A percentile compares a stretch with the other conserved stretches of the same genome.
phyloP scores from a whole-genome alignment of 1,140 invertebrate genomes.

The Oppia nitens region DNA sequence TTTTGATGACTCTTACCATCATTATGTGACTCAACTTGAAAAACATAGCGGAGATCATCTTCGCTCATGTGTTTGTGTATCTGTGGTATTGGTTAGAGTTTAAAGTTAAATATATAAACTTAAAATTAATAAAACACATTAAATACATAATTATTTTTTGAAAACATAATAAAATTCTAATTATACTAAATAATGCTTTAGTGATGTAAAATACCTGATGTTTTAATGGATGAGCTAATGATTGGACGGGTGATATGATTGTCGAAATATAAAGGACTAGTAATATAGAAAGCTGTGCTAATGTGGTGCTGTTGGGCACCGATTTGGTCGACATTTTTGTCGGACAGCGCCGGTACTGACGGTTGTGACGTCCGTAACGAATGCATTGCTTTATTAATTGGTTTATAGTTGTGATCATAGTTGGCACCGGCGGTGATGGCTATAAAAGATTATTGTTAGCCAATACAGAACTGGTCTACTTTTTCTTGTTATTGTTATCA shows the following conservation, averaged over 20 bases:
- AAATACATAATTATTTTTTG: neutral
- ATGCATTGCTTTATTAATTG: no score
- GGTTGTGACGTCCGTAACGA: no score
- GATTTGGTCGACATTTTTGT: no score
- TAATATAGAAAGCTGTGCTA: neutral
- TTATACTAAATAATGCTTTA: neutral
- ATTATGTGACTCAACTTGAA: constrained; percentile 56
- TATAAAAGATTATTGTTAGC: no score
- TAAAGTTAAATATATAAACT: neutral
- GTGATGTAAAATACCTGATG: neutral
- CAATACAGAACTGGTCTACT: no score
- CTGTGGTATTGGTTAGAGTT: constrained; percentile 19
- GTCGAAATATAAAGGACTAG: constrained; percentile 10
- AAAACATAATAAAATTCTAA: neutral
- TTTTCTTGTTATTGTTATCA: no score
- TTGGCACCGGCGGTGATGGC: no score
- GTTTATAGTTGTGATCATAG: no score
- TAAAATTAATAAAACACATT: neutral
- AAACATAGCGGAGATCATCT: constrained; percentile 55
- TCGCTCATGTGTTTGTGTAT: constrained; percentile 64
- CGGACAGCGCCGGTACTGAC: no score
- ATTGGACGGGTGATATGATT: neutral
- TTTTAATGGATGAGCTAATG: neutral
- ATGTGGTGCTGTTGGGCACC: neutral
- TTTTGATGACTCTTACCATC: constrained; percentile 35